Evolutionary conservation across 2,888 invertebrate species (phyloP).

Genomic region (Cheilosia grossa): DNA sequence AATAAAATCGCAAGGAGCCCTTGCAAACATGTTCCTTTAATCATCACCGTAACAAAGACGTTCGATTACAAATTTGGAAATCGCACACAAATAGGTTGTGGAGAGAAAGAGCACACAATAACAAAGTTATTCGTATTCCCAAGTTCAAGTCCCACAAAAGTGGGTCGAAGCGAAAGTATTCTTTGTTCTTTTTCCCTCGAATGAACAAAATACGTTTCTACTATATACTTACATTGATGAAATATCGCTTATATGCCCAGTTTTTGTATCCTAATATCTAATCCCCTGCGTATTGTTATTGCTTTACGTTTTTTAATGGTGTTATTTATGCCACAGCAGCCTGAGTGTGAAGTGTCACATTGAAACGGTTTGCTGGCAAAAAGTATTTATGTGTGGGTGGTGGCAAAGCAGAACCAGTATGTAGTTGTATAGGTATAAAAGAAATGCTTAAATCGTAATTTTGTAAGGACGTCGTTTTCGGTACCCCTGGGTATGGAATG

Average conservation of each 20-base stretch:
- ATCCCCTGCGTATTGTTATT: constrained; percentile 34
- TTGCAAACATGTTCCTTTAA: constrained; percentile 6
- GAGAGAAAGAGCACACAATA: constrained; percentile 7
- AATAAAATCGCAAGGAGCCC: neutral
- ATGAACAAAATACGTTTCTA: constrained; percentile 6
- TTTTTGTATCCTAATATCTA: constrained; percentile 22
- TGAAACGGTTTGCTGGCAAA: constrained; percentile 55
- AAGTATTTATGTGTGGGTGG: constrained; percentile 13
- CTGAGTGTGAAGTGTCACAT: constrained; percentile 58
- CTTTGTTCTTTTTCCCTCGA: constrained; percentile 14
- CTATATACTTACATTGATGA: neutral
- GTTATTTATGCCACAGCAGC: constrained; percentile 60
- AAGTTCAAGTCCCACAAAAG: neutral
- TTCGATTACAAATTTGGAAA: constrained; percentile 23
- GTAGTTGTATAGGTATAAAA: too few species aligned
- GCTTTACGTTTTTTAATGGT: constrained; percentile 45
- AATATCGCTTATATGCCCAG: constrained; percentile 23
- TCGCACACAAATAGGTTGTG: constrained; percentile 25
- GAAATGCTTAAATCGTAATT: constrained; percentile 13
- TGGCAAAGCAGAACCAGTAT: too few species aligned
- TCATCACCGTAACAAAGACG: constrained; percentile 19
- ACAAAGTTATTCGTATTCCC: neutral
- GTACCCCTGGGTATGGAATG: neutral
- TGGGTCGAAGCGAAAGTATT: constrained; percentile 20
- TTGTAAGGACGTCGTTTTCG: constrained; percentile 6